Percentiles rank a stretch among this genome's conserved stretches.
phyloP scores from a whole-genome alignment of 1,140 invertebrate species.

The Spodoptera litura region DNA sequence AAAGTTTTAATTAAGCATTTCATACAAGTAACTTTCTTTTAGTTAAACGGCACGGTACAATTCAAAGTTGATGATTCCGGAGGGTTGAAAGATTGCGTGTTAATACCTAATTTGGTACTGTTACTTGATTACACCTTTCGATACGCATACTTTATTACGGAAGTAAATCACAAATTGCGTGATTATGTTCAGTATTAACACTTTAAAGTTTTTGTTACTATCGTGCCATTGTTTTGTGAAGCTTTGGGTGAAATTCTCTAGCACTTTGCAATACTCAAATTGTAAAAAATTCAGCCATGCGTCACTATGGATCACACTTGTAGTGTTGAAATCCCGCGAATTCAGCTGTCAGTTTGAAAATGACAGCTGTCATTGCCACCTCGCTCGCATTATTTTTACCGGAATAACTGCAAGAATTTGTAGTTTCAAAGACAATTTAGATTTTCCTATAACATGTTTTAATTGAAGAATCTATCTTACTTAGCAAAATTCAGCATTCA shows the following conservation, averaged over 20 bases:
- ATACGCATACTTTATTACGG: conserved; percentile 13
- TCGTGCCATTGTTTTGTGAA: neutral
- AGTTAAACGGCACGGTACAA: no score
- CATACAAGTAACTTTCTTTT: no score
- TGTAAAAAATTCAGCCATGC: no score
- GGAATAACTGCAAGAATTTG: neutral
- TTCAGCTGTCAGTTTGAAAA: neutral
- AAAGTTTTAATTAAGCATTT: no score
- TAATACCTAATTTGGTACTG: neutral
- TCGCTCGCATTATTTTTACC: neutral
- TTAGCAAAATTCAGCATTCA: neutral
- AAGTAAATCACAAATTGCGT: conserved; percentile 26
- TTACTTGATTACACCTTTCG: conserved; percentile 17
- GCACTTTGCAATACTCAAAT: no score
- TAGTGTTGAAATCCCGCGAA: neutral
- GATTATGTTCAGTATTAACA: conserved; percentile 24
- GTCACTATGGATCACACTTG: neutral
- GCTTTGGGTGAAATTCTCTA: neutral
- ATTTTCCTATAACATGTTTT: no score
- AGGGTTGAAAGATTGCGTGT: conserved; percentile 4
- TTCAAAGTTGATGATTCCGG: neutral
- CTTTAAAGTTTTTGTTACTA: neutral
- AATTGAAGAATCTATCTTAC: no score
- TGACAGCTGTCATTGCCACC: conserved; percentile 2
- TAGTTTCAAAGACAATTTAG: no score